phyloP scores from a whole-genome alignment of 2,113 vertebrate genomes.

The Ameiurus melas region DNA sequence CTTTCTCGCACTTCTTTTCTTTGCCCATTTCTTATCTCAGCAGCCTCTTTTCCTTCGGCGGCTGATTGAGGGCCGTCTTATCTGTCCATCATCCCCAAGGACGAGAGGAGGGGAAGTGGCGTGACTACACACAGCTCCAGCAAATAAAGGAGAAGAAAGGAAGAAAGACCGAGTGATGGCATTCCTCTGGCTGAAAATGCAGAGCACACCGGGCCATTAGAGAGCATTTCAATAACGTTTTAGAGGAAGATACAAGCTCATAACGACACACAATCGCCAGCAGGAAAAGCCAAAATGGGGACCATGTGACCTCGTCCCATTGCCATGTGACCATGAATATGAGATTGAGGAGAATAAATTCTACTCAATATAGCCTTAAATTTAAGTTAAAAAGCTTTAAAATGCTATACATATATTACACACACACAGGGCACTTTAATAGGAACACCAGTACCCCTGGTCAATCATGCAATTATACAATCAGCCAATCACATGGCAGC shows the following conservation, averaged over 20 bases:
- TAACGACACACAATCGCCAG: conserved; percentile 11
- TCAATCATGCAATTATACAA: neutral
- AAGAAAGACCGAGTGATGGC: neutral
- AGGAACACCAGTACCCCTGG: neutral
- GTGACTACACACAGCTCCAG: conserved; percentile 43
- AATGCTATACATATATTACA: neutral
- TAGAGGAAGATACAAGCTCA: conserved; percentile 10
- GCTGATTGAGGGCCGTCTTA: conserved; percentile 53
- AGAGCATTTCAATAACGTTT: conserved; percentile 9
- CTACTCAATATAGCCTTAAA: neutral
- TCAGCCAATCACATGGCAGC: neutral
- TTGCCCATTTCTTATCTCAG: conserved; percentile 48
- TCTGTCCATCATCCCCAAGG: conserved; percentile 59
- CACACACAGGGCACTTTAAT: neutral
- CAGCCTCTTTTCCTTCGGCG: conserved; percentile 43
- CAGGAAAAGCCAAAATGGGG: neutral
- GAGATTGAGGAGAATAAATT: neutral
- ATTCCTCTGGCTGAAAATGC: conserved; percentile 15
- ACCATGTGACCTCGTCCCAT: neutral
- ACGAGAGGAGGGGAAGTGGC: conserved; percentile 51
- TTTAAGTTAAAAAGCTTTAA: neutral
- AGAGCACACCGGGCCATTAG: conserved; percentile 4
- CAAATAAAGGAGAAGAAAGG: neutral
- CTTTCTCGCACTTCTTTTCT: conserved; percentile 49
- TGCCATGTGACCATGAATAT: neutral